Conservation (phyloP, 2,888 invertebrate species). For the Crossocerus cetratus region DNA sequence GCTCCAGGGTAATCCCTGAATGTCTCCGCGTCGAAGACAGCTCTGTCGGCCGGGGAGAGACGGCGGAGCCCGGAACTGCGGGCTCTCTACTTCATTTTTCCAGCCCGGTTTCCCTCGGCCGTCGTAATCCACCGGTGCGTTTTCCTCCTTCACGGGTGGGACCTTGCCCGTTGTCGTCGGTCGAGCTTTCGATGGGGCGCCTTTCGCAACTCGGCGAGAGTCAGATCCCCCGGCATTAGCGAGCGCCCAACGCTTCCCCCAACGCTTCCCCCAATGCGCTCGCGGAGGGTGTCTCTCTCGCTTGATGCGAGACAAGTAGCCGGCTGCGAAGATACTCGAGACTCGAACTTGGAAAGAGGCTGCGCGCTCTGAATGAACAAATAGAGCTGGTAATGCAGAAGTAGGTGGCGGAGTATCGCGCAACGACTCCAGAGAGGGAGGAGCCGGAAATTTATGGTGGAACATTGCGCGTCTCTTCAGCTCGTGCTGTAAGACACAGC, state of each 20-base stretch:
- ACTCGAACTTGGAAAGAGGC: background rate
- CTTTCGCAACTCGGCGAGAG: too few species aligned
- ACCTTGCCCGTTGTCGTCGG: constrained; percentile 13
- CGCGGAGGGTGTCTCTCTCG: too few species aligned
- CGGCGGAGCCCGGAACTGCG: constrained; percentile 36
- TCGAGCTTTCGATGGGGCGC: too few species aligned
- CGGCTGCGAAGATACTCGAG: background rate
- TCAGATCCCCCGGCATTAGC: too few species aligned
- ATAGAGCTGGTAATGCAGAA: background rate
- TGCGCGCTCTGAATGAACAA: background rate
- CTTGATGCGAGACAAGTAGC: too few species aligned
- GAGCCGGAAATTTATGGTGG: constrained; percentile 1
- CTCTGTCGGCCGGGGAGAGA: constrained; percentile 31
- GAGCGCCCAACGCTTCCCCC: too few species aligned
- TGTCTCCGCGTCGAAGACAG: constrained; percentile 37
- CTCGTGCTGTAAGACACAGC: background rate
- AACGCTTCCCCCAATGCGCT: too few species aligned
- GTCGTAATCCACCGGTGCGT: constrained; percentile 12
- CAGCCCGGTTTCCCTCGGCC: background rate
- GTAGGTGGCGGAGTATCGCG: background rate
- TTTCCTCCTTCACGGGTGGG: background rate
- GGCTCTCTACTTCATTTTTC: constrained; percentile 25
- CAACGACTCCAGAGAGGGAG: background rate
- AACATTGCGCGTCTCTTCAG: background rate
- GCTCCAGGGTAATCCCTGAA: constrained; percentile 49